Conservation (phyloP, 2,113 vertebrate species). For the Porphyrio hochstetteri region DNA sequence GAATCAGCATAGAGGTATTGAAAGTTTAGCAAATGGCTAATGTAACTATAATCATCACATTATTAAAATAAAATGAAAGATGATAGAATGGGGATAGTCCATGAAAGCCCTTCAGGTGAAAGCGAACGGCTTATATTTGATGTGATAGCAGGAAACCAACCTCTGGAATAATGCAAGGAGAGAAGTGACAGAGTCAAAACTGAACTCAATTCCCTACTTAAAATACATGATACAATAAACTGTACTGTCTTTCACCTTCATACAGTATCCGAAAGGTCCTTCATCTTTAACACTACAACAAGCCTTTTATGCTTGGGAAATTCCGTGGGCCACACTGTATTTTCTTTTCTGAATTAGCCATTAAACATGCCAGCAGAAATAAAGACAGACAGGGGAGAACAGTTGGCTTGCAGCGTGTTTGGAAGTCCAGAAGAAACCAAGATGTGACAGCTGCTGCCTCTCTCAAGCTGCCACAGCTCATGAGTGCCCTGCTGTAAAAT, state of each 20-base stretch:
- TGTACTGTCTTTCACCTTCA: background rate
- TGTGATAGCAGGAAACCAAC: constrained; percentile 2
- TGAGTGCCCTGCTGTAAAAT: background rate
- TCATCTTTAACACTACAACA: background rate
- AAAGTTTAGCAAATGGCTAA: background rate
- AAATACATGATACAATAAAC: background rate
- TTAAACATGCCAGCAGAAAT: background rate
- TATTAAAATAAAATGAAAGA: constrained; percentile 28
- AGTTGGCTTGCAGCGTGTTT: background rate
- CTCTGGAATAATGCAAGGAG: background rate
- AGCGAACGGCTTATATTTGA: background rate
- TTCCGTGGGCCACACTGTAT: background rate
- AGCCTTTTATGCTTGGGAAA: background rate
- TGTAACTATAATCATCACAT: background rate
- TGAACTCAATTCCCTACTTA: background rate
- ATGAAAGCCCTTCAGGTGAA: constrained; percentile 5
- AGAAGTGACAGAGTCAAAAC: constrained; percentile 11
- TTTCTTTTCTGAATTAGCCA: background rate
- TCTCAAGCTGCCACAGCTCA: background rate
- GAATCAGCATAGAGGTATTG: background rate
- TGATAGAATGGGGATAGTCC: constrained; percentile 19
- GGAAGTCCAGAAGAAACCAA: constrained; percentile 15
- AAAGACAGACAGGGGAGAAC: background rate
- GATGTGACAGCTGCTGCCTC: background rate
- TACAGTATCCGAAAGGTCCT: background rate